Conservation (phyloP, 2,797 vertebrate genomes). For the Ceryle rudis region DNA sequence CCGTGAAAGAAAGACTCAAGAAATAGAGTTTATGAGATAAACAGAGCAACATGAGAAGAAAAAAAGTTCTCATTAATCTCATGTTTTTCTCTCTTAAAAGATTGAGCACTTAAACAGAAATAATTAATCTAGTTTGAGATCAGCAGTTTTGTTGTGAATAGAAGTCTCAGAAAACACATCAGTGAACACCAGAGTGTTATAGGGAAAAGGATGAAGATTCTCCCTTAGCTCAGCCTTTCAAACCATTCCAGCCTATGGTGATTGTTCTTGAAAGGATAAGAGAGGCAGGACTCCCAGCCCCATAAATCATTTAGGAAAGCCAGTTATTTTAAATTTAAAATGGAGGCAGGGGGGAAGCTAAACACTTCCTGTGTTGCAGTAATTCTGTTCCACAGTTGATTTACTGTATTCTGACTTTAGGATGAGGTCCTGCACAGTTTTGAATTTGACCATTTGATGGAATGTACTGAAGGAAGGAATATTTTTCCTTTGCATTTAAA, state of each 20-base stretch:
- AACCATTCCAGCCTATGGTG: conserved; percentile 12
- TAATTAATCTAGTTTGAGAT: conserved; percentile 58
- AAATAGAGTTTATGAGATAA: conserved; percentile 69
- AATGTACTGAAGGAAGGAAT: background rate
- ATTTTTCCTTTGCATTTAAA: background rate
- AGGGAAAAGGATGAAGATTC: conserved; percentile 9
- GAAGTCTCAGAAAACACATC: conserved; percentile 25
- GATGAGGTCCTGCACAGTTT: background rate
- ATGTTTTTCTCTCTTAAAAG: conserved; percentile 54
- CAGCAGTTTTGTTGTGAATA: conserved; percentile 57
- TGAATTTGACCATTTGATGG: background rate
- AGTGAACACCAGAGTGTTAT: background rate
- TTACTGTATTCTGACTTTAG: background rate
- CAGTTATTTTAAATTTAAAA: conserved; percentile 43
- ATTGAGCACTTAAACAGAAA: conserved; percentile 59
- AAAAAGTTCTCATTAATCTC: conserved; percentile 68
- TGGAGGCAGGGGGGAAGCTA: background rate
- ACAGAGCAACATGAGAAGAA: conserved; percentile 24
- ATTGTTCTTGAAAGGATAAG: conserved; percentile 51
- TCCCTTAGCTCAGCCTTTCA: conserved; percentile 55
- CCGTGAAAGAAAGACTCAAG: conserved; percentile 50
- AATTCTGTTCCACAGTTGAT: background rate
- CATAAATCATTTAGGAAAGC: conserved; percentile 48
- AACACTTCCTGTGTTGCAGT: background rate
- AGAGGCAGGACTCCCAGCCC: background rate